Evolutionary conservation across 2,888 invertebrate genomes (phyloP).

Genomic region (Hylaea fasciaria): DNA sequence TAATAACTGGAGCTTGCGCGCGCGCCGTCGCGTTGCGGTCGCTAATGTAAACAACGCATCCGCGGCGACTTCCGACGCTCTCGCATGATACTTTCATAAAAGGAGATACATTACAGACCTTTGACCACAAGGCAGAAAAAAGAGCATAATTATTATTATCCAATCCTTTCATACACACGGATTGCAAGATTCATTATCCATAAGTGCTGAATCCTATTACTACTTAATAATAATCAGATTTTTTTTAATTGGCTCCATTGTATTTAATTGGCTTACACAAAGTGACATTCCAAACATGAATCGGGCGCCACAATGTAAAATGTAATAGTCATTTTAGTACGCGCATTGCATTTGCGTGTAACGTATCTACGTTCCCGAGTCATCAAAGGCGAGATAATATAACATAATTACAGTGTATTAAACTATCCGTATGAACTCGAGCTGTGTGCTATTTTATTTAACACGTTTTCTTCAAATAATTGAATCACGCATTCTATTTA

Average conservation of each 20-base stretch:
- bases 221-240: too few species aligned
- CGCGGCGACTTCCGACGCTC: constrained; percentile 71
- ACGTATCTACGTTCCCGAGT: background rate
- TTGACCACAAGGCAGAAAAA: too few species aligned
- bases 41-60: constrained; percentile 76
- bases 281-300: too few species aligned
- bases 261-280: too few species aligned
- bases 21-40: constrained; percentile 71
- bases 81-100: constrained; percentile 47
- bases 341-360: too few species aligned
- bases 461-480: constrained; percentile 20
- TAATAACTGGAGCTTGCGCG: constrained; percentile 68
- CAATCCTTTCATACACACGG: too few species aligned
- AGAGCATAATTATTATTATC: too few species aligned
- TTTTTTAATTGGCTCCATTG: too few species aligned
- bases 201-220: too few species aligned
- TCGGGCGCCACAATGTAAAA: too few species aligned
- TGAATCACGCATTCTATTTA: constrained; percentile 13
- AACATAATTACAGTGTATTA: constrained; percentile 11
- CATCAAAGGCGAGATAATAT: background rate
- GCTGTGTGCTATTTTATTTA: constrained; percentile 29
- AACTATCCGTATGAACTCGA: constrained; percentile 9
- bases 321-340: too few species aligned
- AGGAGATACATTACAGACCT: constrained; percentile 27
- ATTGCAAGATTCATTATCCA: too few species aligned